These are phyloP conservation scores for Mimas tiliae DNA, from an alignment of 2,888 invertebrate species.

Conservation along the genomic window DNA sequence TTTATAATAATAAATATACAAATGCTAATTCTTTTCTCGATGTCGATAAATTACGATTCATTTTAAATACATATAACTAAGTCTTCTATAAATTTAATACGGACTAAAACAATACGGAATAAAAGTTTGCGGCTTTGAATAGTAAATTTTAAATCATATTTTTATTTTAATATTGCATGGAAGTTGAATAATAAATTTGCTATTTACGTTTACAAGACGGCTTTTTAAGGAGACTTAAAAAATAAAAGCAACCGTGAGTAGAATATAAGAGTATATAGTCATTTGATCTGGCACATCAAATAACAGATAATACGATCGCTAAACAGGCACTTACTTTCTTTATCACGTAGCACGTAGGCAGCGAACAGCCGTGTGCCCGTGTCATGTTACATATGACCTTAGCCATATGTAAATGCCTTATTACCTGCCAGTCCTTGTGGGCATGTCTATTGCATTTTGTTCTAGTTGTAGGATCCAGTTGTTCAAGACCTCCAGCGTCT, in stretches of 20 bases:
- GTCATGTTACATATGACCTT: slow-evolving; percentile 43
- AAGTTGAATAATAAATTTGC: neutral
- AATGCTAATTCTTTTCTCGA: too few species aligned
- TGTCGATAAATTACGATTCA: too few species aligned
- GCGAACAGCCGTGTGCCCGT: slow-evolving; percentile 31
- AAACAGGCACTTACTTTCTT: slow-evolving; percentile 46
- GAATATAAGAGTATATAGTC: too few species aligned
- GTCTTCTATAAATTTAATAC: too few species aligned
- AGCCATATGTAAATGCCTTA: slow-evolving; percentile 42
- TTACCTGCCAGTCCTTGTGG: slow-evolving; percentile 41
- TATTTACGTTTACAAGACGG: neutral
- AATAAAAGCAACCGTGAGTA: slow-evolving; percentile 19
- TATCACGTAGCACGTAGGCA: slow-evolving; percentile 40
- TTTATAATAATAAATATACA: too few species aligned
- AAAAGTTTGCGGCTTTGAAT: too few species aligned
- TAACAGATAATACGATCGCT: slow-evolving; percentile 30
- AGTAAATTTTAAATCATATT: too few species aligned
- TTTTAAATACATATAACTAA: too few species aligned
- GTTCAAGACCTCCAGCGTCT: slow-evolving; percentile 7
- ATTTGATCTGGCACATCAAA: neutral
- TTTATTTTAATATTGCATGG: too few species aligned
- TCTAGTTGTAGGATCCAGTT: slow-evolving; percentile 37
- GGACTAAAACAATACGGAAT: too few species aligned
- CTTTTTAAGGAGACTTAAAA: slow-evolving; percentile 15
- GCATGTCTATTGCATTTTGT: slow-evolving; percentile 36